Evolutionary conservation across 2,888 invertebrate genomes (phyloP).

Genomic region (Micoletzkya japonica): DNA sequence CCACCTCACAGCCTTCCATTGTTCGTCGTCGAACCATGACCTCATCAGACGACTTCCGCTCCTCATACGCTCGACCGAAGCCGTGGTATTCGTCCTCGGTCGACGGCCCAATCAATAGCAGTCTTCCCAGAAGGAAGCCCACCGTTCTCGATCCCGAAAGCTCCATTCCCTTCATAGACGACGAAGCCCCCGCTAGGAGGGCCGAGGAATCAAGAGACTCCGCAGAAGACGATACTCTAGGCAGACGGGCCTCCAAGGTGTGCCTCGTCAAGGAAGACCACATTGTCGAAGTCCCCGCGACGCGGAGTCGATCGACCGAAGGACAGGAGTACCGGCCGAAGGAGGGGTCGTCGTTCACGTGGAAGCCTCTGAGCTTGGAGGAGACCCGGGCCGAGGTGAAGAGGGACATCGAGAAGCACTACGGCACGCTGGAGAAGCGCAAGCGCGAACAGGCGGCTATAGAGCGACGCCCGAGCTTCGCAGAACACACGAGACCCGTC

Average conservation of each 20-base stretch:
- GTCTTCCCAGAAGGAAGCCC: conserved; percentile 43
- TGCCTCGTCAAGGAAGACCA: conserved; percentile 28
- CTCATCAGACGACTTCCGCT: not conserved
- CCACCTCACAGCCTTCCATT: conserved; percentile 14
- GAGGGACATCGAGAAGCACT: conserved; percentile 14
- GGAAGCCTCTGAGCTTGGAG: conserved; percentile 26
- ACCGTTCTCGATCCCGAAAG: conserved; percentile 40
- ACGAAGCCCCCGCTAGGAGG: conserved; percentile 29
- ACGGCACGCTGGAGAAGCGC: not conserved
- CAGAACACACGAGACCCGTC: no score
- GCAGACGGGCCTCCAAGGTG: not conserved
- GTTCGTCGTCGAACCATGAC: conserved; percentile 11
- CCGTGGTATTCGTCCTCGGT: conserved; percentile 40
- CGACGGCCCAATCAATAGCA: conserved; percentile 30
- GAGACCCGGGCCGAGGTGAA: conserved; percentile 16
- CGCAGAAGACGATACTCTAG: not conserved
- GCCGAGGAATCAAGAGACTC: not conserved
- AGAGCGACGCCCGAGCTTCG: no score
- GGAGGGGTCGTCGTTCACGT: conserved; percentile 1
- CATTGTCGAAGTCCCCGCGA: conserved; percentile 24
- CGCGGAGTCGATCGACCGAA: not conserved
- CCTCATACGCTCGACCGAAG: conserved; percentile 22
- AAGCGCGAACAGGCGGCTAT: no score
- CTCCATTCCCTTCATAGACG: conserved; percentile 44
- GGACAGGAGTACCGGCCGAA: not conserved